Conservation (phyloP, 1,140 invertebrate genomes). For the Camponotus pennsylvanicus region DNA sequence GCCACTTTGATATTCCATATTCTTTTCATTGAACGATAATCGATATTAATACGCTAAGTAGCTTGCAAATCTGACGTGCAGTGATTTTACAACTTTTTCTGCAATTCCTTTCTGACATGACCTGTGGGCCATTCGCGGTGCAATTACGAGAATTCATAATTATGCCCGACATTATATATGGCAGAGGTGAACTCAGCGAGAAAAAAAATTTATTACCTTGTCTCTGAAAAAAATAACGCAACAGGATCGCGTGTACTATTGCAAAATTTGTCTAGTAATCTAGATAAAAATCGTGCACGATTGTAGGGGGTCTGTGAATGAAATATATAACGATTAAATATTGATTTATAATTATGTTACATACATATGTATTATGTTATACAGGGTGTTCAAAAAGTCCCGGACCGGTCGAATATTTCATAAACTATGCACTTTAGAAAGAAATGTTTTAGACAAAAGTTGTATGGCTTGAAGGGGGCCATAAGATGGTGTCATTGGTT, state of each 20-base stretch:
- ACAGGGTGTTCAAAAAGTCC: no score
- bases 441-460: no score
- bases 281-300: background rate
- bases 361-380: background rate
- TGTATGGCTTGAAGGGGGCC: no score
- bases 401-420: no score
- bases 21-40: background rate
- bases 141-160: slow-evolving; percentile 1
- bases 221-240: slow-evolving; percentile 1
- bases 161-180: slow-evolving; percentile 4
- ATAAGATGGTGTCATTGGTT: no score
- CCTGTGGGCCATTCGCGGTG: background rate
- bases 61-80: background rate
- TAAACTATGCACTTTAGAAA: no score
- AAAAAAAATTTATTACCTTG: background rate
- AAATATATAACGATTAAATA: background rate
- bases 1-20: background rate
- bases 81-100: background rate
- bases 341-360: background rate
- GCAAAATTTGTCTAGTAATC: background rate
- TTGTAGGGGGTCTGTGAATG: background rate
- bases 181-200: background rate
- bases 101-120: background rate
- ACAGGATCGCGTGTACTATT: background rate
- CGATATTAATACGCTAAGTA: background rate